Conservation (phyloP, 2,888 invertebrate genomes). For the Cerastoderma edule region DNA sequence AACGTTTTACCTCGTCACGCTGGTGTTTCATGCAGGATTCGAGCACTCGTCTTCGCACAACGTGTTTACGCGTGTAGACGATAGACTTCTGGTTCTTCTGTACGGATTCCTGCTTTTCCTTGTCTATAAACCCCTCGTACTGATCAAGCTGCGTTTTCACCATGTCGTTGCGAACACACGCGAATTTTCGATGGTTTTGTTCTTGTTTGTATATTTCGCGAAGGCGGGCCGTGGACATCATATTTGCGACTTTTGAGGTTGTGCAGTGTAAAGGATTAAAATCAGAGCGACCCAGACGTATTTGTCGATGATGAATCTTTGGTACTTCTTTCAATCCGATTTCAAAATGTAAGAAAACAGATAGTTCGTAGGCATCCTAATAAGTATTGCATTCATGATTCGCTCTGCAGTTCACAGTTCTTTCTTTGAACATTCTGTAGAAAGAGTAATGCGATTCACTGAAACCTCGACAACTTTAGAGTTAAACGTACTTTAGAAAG, state of each 20-base stretch:
- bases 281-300: too few relatives aligned
- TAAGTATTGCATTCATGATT: too few relatives aligned
- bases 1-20: constrained; percentile 50
- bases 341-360: too few relatives aligned
- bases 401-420: too few relatives aligned
- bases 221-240: constrained; percentile 57
- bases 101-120: constrained; percentile 59
- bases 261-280: too few relatives aligned
- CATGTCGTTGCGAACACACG: constrained; percentile 67
- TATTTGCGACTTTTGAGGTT: constrained; percentile 6
- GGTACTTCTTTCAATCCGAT: too few relatives aligned
- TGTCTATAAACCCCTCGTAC: constrained; percentile 53
- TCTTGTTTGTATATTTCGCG: constrained; percentile 54
- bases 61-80: constrained; percentile 51
- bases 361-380: too few relatives aligned
- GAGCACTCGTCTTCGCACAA: constrained; percentile 62
- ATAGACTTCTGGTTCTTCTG: constrained; percentile 59
- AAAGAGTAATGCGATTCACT: too few relatives aligned
- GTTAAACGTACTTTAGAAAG: too few relatives aligned
- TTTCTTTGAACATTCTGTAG: too few relatives aligned
- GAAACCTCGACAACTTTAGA: too few relatives aligned
- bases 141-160: constrained; percentile 54
- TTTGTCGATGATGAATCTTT: too few relatives aligned
- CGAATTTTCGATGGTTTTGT: constrained; percentile 63
- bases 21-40: constrained; percentile 65